Evolutionary conservation across 2,797 vertebrate species (phyloP), one percentile per base, ranked within the genome.

Genomic region (Tokudaia muenninki): DNA sequence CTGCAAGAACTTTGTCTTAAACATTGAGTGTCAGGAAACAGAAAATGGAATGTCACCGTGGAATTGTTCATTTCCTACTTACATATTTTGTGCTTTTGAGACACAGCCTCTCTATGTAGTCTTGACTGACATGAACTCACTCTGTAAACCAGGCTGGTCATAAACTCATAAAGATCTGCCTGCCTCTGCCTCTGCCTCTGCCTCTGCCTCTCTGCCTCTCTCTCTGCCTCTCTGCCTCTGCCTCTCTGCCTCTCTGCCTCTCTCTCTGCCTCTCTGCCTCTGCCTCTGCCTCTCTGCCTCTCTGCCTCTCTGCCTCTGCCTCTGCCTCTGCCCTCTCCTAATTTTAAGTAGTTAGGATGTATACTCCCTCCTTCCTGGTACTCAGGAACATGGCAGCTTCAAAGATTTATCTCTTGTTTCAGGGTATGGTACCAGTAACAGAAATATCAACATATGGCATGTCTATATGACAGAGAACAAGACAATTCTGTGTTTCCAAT

Each of bases 331-430:
- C 55, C 55, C 59, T 44, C 81, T 65, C 9, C 50, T 52, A 52
- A 52, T 52, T 11, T 1, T 52, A 52, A 77, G 17, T 86, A 80
- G 29, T 77, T 84, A 65, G 75, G 50, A 94, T 87, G 11, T 93
- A 12, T 92, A 70, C 29, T 14, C 2, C 1, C 55, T 91, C 26
- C 12, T 44, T 61, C 47, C 47, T 91, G 41, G 72, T 92, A 94
- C 31, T 88, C 88, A 70, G 41, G 37, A 75, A 95, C 55, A 82
- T 81, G 59, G 59, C 24, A 96, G 50, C 22, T 47, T 87, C 70
- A 92, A 83, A 94, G 29, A 75, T 37, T 7, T 63, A 44, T 82
- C 61, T 94, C 67, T 78, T 96, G 19, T 24, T 44, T 94, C 26
- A 94, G 57, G 29, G 34, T 47, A 72, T 77, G 7, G 52, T 77